A percentile compares a stretch with the other conserved stretches of the same genome.
These are phyloP conservation scores for Phalacrocorax aristotelis DNA, from an alignment of 2,113 vertebrate species.

Conservation along the genomic window DNA sequence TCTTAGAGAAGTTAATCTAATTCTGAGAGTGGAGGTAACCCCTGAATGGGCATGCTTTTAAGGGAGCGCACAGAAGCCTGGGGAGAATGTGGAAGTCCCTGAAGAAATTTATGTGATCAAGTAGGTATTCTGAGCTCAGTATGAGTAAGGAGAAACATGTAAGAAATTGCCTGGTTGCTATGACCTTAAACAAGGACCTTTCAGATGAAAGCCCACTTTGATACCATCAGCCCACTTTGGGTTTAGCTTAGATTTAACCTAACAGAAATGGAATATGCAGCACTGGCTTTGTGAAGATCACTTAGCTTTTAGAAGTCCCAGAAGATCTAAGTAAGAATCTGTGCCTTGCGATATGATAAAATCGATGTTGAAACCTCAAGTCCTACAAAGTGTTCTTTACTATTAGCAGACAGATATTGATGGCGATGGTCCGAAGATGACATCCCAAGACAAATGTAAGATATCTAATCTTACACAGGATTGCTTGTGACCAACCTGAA, in stretches of 20 bases:
- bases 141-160: not conserved
- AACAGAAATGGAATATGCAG: not conserved
- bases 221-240: not conserved
- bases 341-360: not conserved
- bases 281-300: not conserved
- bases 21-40: not conserved
- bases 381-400: not conserved
- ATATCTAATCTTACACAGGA: not conserved
- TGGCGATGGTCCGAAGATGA: not conserved
- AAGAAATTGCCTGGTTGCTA: not conserved
- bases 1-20: not conserved
- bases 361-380: not conserved
- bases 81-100: not conserved
- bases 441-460: not conserved
- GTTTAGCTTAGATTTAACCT: not conserved
- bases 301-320: not conserved
- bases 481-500: not conserved
- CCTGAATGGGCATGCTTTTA: not conserved
- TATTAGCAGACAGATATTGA: not conserved
- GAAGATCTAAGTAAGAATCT: not conserved
- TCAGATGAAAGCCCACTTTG: not conserved
- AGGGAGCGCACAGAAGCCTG: rapidly evolving
- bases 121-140: not conserved
- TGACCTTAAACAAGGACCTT: slow-evolving; percentile 8
- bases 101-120: not conserved